Conservation (phyloP, 2,888 invertebrate species). For the Ptychoptera contaminata region DNA sequence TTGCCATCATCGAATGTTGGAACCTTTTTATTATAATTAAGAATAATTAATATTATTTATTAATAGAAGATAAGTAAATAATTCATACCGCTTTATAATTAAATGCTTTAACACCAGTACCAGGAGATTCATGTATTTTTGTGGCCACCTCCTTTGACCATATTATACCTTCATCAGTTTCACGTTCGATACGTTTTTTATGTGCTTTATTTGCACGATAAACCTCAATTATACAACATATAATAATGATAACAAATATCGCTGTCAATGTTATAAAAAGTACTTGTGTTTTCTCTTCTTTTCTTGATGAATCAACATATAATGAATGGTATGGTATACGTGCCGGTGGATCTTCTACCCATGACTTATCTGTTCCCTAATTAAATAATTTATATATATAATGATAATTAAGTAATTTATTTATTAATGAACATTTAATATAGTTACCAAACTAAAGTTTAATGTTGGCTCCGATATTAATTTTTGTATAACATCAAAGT, state of each 20-base stretch:
- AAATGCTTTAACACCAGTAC: conserved; percentile 27
- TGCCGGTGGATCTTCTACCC: conserved; percentile 73
- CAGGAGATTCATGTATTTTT: conserved; percentile 45
- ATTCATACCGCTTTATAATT: conserved; percentile 36
- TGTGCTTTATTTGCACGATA: conserved; percentile 62
- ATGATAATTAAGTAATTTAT: neutral
- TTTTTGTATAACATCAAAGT: conserved; percentile 49
- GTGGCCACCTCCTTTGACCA: conserved; percentile 59
- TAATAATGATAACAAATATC: conserved; percentile 52
- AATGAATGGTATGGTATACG: conserved; percentile 58
- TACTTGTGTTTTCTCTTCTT: conserved; percentile 67
- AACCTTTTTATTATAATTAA: conserved; percentile 12
- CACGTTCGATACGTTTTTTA: conserved; percentile 52
- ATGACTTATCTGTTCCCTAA: conserved; percentile 60
- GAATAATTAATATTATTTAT: conserved; percentile 9
- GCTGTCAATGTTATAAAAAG: conserved; percentile 64
- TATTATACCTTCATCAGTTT: conserved; percentile 59
- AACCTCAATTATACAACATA: conserved; percentile 56
- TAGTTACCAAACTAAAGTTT: conserved; percentile 41
- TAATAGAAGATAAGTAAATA: conserved; percentile 4
- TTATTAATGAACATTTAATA: neutral
- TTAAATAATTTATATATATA: conserved; percentile 12
- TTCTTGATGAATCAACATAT: conserved; percentile 54
- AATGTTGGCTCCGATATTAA: conserved; percentile 39
- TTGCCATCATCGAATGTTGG: conserved; percentile 17